Conservation (phyloP, 2,113 vertebrate species). For the Anseranas semipalmata region DNA sequence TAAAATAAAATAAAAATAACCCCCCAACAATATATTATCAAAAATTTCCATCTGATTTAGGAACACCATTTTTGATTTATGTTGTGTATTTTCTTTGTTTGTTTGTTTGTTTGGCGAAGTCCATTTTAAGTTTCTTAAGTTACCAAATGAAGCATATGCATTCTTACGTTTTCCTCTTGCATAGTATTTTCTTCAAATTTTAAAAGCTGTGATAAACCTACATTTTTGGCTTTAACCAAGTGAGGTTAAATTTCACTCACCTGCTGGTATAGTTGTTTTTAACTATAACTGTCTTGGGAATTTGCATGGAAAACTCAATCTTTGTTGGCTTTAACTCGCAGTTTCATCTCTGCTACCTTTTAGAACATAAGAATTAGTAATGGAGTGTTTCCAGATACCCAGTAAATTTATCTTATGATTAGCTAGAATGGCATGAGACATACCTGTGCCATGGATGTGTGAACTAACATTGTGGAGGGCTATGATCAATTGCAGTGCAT, state of each 20-base stretch:
- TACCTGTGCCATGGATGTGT: accelerated
- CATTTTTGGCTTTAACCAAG: not conserved
- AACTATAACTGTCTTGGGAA: not conserved
- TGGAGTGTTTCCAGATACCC: not conserved
- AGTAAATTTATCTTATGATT: not conserved
- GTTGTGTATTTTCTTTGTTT: not conserved
- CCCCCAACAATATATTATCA: not conserved
- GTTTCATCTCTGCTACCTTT: not conserved
- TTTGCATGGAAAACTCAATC: not conserved
- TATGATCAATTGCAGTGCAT: no score
- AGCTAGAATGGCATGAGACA: not conserved
- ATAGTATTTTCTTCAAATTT: not conserved
- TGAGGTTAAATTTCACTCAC: not conserved
- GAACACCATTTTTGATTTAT: not conserved
- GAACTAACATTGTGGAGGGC: not conserved
- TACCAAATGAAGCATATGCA: not conserved
- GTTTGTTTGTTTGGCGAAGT: not conserved
- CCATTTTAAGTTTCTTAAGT: not conserved
- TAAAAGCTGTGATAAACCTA: not conserved
- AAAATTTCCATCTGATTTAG: not conserved
- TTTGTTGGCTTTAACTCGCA: not conserved
- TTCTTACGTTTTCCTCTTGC: not conserved
- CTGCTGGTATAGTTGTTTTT: not conserved
- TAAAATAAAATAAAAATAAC: not conserved
- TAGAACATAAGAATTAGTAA: not conserved